Conservation (phyloP, 2,113 vertebrate genomes). For the Nothobranchius furzeri region DNA sequence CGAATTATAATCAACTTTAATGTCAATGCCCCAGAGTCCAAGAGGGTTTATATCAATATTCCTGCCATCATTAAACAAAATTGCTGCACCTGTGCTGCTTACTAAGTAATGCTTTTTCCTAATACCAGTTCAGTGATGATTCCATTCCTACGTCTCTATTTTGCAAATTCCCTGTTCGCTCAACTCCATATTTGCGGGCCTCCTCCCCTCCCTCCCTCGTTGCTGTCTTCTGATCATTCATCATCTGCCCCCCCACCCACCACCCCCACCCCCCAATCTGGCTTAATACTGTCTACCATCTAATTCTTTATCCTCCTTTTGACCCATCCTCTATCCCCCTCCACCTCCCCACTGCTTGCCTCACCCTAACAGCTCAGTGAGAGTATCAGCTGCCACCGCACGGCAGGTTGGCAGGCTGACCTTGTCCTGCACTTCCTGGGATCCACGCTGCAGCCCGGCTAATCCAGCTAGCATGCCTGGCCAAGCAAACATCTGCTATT, state of each 20-base stretch:
- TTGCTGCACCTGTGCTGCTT: too few relatives aligned
- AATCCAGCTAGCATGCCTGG: slow-evolving; percentile 61
- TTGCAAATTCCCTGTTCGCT: neutral
- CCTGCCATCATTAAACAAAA: too few relatives aligned
- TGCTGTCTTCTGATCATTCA: slow-evolving; percentile 1
- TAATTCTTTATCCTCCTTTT: slow-evolving; percentile 1
- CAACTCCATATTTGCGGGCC: neutral
- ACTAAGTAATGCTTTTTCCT: too few relatives aligned
- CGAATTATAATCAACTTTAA: too few relatives aligned
- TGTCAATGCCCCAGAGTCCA: too few relatives aligned
- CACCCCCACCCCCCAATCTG: neutral
- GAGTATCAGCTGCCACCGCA: slow-evolving; percentile 48
- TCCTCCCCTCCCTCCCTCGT: neutral
- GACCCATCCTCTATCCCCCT: slow-evolving; percentile 8
- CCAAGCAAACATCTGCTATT: slow-evolving; percentile 65
- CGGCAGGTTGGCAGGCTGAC: slow-evolving; percentile 63
- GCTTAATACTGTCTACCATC: neutral
- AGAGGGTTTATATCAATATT: too few relatives aligned
- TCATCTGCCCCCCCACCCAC: neutral
- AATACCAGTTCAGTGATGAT: too few relatives aligned
- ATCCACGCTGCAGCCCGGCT: slow-evolving; percentile 37
- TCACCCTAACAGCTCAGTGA: slow-evolving; percentile 35
- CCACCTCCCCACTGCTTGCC: slow-evolving; percentile 4
- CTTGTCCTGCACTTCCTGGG: slow-evolving; percentile 66
- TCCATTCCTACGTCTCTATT: neutral